Evolutionary conservation across 2,113 vertebrate genomes (phyloP).

Genomic region (Nesogale talazaci): DNA sequence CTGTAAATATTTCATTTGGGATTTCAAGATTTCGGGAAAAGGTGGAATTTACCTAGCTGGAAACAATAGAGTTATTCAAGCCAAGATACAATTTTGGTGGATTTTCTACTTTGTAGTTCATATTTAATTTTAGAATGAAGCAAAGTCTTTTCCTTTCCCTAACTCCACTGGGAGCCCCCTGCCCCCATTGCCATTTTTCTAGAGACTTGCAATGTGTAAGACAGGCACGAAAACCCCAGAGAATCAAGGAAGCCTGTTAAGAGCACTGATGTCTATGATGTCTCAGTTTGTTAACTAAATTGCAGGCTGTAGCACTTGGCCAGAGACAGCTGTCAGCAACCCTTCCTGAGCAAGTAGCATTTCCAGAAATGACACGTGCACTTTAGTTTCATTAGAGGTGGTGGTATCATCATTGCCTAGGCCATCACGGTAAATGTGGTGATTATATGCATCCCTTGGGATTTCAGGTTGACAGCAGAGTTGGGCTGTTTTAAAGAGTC

Average conservation of each 20-base stretch:
- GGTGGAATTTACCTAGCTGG: not conserved
- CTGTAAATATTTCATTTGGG: not conserved
- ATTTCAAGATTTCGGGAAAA: not conserved
- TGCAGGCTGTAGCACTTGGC: constrained; percentile 79
- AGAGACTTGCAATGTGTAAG: constrained; percentile 60
- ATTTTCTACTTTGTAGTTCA: constrained; percentile 20
- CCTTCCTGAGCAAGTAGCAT: constrained; percentile 63
- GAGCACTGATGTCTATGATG: constrained; percentile 81
- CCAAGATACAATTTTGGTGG: not conserved
- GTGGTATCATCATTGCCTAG: constrained; percentile 74
- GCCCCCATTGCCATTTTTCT: constrained; percentile 46
- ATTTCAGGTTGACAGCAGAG: constrained; percentile 73
- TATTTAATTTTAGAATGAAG: constrained; percentile 21
- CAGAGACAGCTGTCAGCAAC: constrained; percentile 78
- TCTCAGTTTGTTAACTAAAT: constrained; percentile 87
- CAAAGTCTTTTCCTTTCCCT: not conserved
- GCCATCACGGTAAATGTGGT: constrained; percentile 76
- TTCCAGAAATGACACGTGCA: constrained; percentile 71
- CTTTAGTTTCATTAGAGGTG: constrained; percentile 79
- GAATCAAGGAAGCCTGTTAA: constrained; percentile 71
- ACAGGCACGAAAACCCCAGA: constrained; percentile 71
- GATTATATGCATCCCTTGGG: constrained; percentile 73
- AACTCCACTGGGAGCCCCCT: not conserved
- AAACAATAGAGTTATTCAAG: not conserved
- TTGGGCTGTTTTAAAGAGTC: constrained; percentile 61